Percentiles rank a stretch among this genome's conserved stretches.
Conservation (phyloP, 2,888 invertebrate genomes). For the Galeruca laticollis region DNA sequence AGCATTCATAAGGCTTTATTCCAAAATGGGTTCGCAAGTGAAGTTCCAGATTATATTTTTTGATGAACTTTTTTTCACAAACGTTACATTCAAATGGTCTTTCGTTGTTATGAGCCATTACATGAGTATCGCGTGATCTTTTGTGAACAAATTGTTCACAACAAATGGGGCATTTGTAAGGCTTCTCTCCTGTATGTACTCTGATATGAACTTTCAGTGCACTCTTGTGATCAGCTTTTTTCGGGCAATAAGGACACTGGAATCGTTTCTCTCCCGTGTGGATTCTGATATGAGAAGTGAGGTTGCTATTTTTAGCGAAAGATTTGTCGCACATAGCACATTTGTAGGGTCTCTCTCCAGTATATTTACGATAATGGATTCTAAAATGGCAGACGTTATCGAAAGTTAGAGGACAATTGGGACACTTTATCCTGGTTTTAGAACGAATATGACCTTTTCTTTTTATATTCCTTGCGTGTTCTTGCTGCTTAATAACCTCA, state of each 20-base stretch:
- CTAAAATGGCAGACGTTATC: slow-evolving; percentile 28
- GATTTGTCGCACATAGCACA: slow-evolving; percentile 27
- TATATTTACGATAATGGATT: slow-evolving; percentile 34
- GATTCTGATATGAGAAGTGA: slow-evolving; percentile 23
- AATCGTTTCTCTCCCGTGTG: slow-evolving; percentile 30
- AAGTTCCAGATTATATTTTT: slow-evolving; percentile 28
- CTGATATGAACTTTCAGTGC: slow-evolving; percentile 29
- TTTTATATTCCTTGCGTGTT: background rate
- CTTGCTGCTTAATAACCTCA: slow-evolving; percentile 20
- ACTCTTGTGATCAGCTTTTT: slow-evolving; percentile 29
- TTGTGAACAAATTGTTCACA: slow-evolving; percentile 29
- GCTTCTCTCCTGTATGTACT: slow-evolving; percentile 29
- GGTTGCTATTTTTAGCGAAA: slow-evolving; percentile 30
- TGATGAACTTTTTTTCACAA: slow-evolving; percentile 21
- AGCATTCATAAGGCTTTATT: slow-evolving; percentile 30
- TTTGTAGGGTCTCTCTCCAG: slow-evolving; percentile 26
- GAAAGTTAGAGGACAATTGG: slow-evolving; percentile 31
- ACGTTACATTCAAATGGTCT: slow-evolving; percentile 25
- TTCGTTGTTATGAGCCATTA: slow-evolving; percentile 34
- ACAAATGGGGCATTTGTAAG: slow-evolving; percentile 22
- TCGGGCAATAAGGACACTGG: slow-evolving; percentile 28
- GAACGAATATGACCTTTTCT: background rate
- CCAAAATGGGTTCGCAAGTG: slow-evolving; percentile 28
- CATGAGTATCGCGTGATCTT: slow-evolving; percentile 26
- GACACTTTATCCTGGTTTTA: slow-evolving; percentile 27